A percentile compares a stretch with the other conserved stretches of the same genome.
phyloP scores from a whole-genome alignment of 2,113 vertebrate genomes.

The human (Homo sapiens) region DNA sequence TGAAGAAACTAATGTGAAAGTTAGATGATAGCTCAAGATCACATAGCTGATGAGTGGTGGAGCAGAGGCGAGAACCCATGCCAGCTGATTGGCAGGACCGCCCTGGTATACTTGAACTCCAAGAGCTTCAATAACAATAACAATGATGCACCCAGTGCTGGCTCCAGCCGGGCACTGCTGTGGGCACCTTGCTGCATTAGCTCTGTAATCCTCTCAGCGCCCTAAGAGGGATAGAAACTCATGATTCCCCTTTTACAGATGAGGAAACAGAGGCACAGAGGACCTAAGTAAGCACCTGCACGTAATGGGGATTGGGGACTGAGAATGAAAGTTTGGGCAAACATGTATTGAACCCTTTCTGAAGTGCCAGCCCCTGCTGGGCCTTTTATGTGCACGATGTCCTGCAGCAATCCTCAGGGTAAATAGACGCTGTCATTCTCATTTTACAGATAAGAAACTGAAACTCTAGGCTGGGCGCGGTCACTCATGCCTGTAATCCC shows the following conservation, averaged over 20 bases:
- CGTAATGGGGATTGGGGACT: rapidly evolving
- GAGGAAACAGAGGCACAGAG: background rate
- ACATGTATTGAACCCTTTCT: background rate
- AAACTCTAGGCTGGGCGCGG: background rate
- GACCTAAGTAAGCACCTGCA: too few relatives aligned
- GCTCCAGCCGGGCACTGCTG: background rate
- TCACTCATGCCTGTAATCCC: too few relatives aligned
- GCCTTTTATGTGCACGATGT: background rate
- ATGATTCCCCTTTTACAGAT: background rate
- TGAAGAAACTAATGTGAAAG: background rate
- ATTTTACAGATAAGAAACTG: constrained; percentile 37
- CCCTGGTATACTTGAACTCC: background rate
- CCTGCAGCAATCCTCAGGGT: background rate
- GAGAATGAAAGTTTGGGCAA: background rate
- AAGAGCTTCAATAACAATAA: background rate
- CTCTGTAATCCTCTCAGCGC: background rate
- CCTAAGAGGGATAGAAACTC: background rate
- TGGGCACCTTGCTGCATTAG: rapidly evolving
- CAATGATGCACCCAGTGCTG: rapidly evolving
- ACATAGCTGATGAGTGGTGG: background rate
- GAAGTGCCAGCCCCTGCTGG: background rate
- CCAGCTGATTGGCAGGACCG: background rate
- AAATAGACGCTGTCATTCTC: background rate
- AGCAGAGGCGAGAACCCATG: background rate
- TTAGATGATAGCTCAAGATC: background rate